phyloP scores from a whole-genome alignment of 1,140 invertebrate genomes.

The Lasaia peninsularis region DNA sequence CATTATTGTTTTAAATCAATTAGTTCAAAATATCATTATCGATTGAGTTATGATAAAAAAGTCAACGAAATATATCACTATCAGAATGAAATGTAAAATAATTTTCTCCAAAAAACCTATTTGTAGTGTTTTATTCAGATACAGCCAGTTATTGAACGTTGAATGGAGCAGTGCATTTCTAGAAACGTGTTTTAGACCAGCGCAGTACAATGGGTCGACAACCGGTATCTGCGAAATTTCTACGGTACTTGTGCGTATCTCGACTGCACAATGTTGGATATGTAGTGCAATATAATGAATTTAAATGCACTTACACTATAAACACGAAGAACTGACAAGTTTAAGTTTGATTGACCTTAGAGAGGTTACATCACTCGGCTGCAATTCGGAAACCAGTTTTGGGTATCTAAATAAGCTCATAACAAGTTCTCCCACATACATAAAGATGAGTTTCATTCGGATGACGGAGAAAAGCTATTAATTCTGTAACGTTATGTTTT shows the following conservation, averaged over 20 bases:
- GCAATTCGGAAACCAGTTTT: constrained; percentile 48
- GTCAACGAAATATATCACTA: no score
- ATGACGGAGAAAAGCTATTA: not conserved
- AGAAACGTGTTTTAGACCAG: constrained; percentile 45
- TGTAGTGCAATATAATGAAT: not conserved
- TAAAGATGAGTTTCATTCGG: constrained; percentile 18
- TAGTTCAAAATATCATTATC: no score
- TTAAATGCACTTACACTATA: not conserved
- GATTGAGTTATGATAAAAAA: no score
- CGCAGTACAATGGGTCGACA: constrained; percentile 27
- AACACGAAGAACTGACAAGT: not conserved
- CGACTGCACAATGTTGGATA: constrained; percentile 5
- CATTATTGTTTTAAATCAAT: no score
- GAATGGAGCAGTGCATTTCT: constrained; percentile 36
- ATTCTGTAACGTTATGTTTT: not conserved
- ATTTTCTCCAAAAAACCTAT: not conserved
- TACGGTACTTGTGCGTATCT: constrained; percentile 26
- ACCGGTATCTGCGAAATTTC: constrained; percentile 28
- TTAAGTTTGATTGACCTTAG: constrained; percentile 4
- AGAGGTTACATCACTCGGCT: constrained; percentile 30
- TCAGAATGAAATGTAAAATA: not conserved
- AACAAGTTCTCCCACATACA: constrained; percentile 38
- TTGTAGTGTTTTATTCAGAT: not conserved
- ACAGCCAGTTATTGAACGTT: not conserved
- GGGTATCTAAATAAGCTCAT: constrained; percentile 6